Conservation (phyloP, 2,113 vertebrate genomes). For the Melanotaenia duboulayi region DNA sequence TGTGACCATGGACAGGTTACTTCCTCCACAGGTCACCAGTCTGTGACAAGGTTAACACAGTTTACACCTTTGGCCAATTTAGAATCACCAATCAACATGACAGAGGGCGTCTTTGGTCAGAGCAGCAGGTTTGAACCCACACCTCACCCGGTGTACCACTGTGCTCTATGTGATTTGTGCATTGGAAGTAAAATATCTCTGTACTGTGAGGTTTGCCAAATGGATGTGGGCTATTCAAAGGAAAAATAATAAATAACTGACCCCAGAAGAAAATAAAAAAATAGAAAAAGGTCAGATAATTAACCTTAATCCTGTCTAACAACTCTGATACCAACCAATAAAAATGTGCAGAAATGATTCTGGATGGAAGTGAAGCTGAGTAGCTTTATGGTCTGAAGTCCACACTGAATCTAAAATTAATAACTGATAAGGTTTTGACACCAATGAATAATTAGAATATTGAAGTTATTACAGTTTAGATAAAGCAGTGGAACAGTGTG, state of each 20-base stretch:
- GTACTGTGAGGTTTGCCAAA: not conserved
- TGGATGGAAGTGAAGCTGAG: conserved; percentile 20
- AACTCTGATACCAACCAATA: no score
- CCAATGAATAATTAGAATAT: conserved; percentile 26
- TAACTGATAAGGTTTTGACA: conserved; percentile 16
- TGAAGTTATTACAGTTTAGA: conserved; percentile 25
- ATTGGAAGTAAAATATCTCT: conserved; percentile 8
- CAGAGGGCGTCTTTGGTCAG: not conserved
- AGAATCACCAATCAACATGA: not conserved
- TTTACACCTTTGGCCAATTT: not conserved
- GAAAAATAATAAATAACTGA: not conserved
- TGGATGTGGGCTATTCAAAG: not conserved
- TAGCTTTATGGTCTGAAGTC: not conserved
- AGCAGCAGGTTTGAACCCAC: not conserved
- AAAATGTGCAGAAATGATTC: conserved; percentile 15
- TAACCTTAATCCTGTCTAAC: no score
- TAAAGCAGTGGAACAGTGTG: conserved; percentile 9
- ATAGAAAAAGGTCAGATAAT: no score
- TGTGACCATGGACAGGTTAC: no score
- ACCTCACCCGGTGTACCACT: not conserved
- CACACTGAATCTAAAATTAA: conserved; percentile 11
- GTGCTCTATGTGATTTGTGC: not conserved
- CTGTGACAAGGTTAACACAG: not conserved
- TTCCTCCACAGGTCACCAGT: not conserved
- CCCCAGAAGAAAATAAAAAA: conserved; percentile 11